Percentiles rank a stretch among this genome's conserved stretches.
These are phyloP conservation scores for Malurus leucopterus DNA, from an alignment of 2,797 vertebrate genomes.

Conservation along the genomic window DNA sequence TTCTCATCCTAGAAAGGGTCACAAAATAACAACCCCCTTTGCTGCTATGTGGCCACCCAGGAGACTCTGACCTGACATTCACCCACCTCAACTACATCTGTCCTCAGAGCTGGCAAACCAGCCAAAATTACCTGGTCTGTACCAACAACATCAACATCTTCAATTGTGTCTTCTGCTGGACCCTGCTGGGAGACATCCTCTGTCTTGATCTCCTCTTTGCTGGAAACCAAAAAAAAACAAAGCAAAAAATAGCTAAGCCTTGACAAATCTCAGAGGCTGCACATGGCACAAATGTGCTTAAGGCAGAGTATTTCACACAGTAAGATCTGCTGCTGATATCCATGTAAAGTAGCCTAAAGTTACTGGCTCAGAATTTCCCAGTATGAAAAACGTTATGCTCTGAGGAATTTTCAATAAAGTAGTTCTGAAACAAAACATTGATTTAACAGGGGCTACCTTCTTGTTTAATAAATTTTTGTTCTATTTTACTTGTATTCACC, in stretches of 20 bases:
- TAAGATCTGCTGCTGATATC: background rate
- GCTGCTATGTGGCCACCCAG: background rate
- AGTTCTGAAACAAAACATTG: background rate
- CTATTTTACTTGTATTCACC: background rate
- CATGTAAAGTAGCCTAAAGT: background rate
- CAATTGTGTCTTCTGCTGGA: slow-evolving; percentile 24
- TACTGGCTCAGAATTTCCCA: background rate
- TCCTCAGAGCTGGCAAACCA: background rate
- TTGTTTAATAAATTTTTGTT: background rate
- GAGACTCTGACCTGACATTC: background rate
- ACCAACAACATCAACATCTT: slow-evolving; percentile 64
- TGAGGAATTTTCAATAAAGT: background rate
- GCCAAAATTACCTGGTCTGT: slow-evolving; percentile 48
- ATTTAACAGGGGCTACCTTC: background rate
- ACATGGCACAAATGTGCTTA: background rate
- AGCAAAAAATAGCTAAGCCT: background rate
- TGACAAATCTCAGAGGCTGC: background rate
- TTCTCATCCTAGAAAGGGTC: background rate
- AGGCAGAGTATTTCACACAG: background rate
- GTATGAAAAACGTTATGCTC: background rate
- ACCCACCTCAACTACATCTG: background rate
- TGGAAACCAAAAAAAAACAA: background rate
- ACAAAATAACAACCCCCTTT: background rate
- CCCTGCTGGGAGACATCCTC: background rate
- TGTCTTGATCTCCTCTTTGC: slow-evolving; percentile 29